Evolutionary conservation across 2,888 invertebrate genomes (phyloP), one percentile per base, ranked within the genome.

Genomic region (Nemurella pictetii): DNA sequence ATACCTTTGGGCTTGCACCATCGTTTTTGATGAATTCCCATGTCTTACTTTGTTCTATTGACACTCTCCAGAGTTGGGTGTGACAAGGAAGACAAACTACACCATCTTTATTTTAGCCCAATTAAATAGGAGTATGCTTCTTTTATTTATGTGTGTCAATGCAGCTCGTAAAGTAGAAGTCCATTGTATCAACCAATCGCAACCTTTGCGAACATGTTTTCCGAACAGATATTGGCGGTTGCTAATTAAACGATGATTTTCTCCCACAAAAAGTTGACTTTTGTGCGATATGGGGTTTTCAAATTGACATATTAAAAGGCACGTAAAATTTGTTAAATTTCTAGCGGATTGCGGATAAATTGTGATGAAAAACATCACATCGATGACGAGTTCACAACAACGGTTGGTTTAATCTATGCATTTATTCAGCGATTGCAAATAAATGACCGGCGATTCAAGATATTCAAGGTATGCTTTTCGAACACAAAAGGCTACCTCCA

Each of bases 371-470:
- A n/a, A n/a, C n/a, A n/a, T n/a, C n/a, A n/a, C n/a, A n/a, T n/a
- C n/a, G n/a, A n/a, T n/a, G n/a, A n/a, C n/a, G n/a, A n/a, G n/a
- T n/a, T n/a, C 20, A 55, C 9, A 55, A 55, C 55, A 55, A 55
- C 20, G 55, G 20, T 55, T 55, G 20, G 9, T 12, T 12, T 55
- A 55, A 55, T 55, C 55, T 55, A 55, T 55, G 55, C 55, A 55
- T 55, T 55, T 55, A 55, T 55, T 55, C 55, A 55, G 55, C n/a
- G n/a, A 55, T 12, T 55, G 55, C 20, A 20, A 20, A 55, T 55
- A 55, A 55, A 55, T 55, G 55, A 55, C 75, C 9, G 28, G 75
- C 26, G 75, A 75, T 75, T n/a, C 75, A 75, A 75, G 75, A 75
- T 20, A 75, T 75, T 25, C 75, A 75, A 75, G 28, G 27, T 75